These are phyloP conservation scores for Miichthys miiuy DNA, from an alignment of 2,797 vertebrate species.

Conservation along the genomic window DNA sequence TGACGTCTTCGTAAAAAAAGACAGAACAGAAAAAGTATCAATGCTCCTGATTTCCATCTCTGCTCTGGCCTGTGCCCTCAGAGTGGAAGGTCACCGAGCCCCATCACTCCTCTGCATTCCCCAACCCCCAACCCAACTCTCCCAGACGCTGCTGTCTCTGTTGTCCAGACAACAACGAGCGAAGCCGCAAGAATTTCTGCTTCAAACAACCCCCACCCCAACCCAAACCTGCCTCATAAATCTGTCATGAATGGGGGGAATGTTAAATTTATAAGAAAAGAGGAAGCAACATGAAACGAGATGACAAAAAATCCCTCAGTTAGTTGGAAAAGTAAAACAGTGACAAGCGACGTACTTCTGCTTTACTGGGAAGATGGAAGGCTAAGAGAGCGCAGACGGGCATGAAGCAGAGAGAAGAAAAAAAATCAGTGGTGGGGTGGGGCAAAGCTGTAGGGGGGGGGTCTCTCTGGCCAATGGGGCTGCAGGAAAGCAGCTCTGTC, in stretches of 20 bases:
- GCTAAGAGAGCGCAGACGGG: not conserved
- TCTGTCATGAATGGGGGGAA: not conserved
- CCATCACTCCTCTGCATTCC: conserved; percentile 31
- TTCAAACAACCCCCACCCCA: conserved; percentile 25
- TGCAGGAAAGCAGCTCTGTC: conserved; percentile 42
- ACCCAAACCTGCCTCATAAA: conserved; percentile 7
- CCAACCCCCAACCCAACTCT: conserved; percentile 37
- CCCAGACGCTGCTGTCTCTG: conserved; percentile 36
- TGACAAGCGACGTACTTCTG: conserved; percentile 40
- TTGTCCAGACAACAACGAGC: conserved; percentile 72
- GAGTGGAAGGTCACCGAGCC: conserved; percentile 44
- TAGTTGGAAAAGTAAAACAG: conserved; percentile 27
- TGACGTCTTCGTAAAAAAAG: not conserved
- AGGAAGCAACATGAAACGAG: conserved; percentile 17
- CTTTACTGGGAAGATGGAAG: conserved; percentile 34
- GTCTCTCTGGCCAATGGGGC: conserved; percentile 59
- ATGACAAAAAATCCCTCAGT: not conserved
- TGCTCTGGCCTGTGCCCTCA: not conserved
- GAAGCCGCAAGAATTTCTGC: conserved; percentile 65
- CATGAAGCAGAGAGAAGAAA: not conserved
- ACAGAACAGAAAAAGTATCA: not conserved
- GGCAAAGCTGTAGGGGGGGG: conserved; percentile 5
- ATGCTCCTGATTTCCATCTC: not conserved
- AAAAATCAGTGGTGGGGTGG: conserved; percentile 2
- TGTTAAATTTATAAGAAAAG: not conserved